A percentile compares a stretch with the other conserved stretches of the same genome.
Conservation (phyloP, 2,113 vertebrate species). For the Hydropotes inermis region DNA sequence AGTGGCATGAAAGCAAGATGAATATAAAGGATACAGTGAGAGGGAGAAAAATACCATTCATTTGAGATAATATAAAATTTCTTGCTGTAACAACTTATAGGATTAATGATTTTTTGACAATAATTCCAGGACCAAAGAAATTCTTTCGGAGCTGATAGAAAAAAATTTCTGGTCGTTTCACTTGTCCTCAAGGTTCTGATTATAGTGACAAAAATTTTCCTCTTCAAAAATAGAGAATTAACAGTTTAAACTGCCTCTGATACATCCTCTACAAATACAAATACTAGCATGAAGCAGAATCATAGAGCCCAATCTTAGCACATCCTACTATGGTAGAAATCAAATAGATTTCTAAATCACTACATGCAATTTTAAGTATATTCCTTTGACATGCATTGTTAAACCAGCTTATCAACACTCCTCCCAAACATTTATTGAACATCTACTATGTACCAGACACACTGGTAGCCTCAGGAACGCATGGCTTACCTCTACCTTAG, state of each 20-base stretch:
- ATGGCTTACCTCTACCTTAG: not conserved
- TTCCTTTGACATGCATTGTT: not conserved
- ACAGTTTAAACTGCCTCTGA: not conserved
- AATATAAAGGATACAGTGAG: not conserved
- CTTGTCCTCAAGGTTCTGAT: not conserved
- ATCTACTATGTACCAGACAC: not conserved
- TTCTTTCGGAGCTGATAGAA: not conserved
- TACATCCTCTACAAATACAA: not conserved
- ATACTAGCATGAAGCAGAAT: not conserved
- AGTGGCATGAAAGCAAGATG: not conserved
- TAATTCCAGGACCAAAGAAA: conserved; percentile 27
- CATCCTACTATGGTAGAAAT: not conserved
- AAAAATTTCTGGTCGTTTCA: not conserved
- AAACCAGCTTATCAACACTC: not conserved
- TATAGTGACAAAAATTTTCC: not conserved
- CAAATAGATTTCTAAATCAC: not conserved
- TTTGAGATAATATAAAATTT: not conserved
- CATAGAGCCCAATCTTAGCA: not conserved
- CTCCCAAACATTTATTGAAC: not conserved
- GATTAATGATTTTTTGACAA: conserved; percentile 46
- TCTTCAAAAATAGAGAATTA: not conserved
- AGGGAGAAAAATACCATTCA: not conserved
- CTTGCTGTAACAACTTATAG: not conserved
- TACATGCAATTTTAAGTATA: not conserved
- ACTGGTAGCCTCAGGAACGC: not conserved